phyloP scores from a whole-genome alignment of 64 coral and sea anemone species.

The Pachyseris speciosa region DNA sequence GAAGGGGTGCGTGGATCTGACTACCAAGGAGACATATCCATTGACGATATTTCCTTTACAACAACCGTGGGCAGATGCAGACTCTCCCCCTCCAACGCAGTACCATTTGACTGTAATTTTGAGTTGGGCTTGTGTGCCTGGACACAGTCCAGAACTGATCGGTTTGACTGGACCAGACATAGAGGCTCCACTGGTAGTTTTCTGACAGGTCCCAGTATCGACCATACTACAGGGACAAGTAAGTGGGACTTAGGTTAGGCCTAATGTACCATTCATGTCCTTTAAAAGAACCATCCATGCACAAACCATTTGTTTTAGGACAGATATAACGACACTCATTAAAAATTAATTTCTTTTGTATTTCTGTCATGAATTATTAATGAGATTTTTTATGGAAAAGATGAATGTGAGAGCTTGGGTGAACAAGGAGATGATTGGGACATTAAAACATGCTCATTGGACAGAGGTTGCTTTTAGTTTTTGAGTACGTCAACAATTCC shows the following conservation, averaged over 20 bases:
- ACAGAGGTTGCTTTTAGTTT: too few relatives aligned
- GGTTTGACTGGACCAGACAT: conserved; percentile 91
- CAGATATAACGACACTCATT: too few relatives aligned
- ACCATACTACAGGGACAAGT: conserved; percentile 89
- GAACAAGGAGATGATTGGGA: too few relatives aligned
- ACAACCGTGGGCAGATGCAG: conserved; percentile 45
- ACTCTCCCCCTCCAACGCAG: conserved; percentile 41
- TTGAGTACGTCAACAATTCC: too few relatives aligned
- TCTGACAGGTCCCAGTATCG: conserved; percentile 80
- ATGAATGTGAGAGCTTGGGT: too few relatives aligned
- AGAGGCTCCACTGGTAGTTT: conserved; percentile 79
- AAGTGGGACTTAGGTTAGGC: neutral
- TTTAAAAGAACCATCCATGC: too few relatives aligned
- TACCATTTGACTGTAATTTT: conserved; percentile 94
- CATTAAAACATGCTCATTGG: too few relatives aligned
- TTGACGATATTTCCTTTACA: conserved; percentile 85
- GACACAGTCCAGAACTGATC: conserved; percentile 65
- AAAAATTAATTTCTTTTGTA: too few relatives aligned
- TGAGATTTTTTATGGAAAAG: too few relatives aligned
- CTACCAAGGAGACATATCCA: conserved; percentile 89
- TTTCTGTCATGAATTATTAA: too few relatives aligned
- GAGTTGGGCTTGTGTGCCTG: conserved; percentile 72
- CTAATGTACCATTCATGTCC: too few relatives aligned
- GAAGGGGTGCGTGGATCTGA: conserved; percentile 77
- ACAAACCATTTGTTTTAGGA: too few relatives aligned